Base-by-base conservation (phyloP, 1,140 invertebrate genomes). In the Ceratosolen solmsi region DNA sequence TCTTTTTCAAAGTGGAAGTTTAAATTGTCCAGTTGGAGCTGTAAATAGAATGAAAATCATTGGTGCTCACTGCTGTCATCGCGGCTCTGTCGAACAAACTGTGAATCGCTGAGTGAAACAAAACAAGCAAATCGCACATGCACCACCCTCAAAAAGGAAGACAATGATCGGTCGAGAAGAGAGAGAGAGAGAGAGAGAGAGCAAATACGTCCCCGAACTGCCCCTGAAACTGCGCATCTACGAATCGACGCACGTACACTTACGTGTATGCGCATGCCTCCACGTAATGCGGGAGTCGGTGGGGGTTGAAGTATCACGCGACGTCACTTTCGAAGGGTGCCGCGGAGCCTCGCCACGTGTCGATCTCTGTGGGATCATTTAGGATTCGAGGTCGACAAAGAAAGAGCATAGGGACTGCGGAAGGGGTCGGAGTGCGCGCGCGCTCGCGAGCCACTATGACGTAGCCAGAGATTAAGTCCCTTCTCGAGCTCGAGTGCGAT, bases 321-420 rank as follows among this genome's bases (percentile, higher is more conserved):
- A 27, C 25, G 13, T 8, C 25, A 2, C 70, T 71, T 49, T 49
- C 11, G 41, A 9, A 30, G 70, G 13, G 70, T 30, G 70, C 15
- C 41, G 30, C 36, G 20, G 36, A 70, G 65, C 46, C 70, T 36
- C 2, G 88, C 85, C 89, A 90, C 89, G 89, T 90, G 89, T 87
- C 89, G 85, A 87, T 90, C 88, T 88, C 87, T 88, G 87, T 89
- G 89, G 86, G 88, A 89, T 89, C 87, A 85, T 88, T 90, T 87
- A 76, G 84, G 84, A 38, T 25, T n/a, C 65, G 76, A 30, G 33
- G 33, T 9, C 17, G 51, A 58, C 33, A 56, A 58, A 58, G 51
- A 25, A 58, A 73, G 27, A 54, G 20, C 3, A 22, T 54, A 22
- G 20, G 51, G 51, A 13, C 41, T 5, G 41, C 5, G 13, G 41